A percentile compares a stretch with the other conserved stretches of the same genome.
These are phyloP conservation scores for Galagoides demidoff DNA, from an alignment of 2,797 vertebrate genomes.

Conservation along the genomic window DNA sequence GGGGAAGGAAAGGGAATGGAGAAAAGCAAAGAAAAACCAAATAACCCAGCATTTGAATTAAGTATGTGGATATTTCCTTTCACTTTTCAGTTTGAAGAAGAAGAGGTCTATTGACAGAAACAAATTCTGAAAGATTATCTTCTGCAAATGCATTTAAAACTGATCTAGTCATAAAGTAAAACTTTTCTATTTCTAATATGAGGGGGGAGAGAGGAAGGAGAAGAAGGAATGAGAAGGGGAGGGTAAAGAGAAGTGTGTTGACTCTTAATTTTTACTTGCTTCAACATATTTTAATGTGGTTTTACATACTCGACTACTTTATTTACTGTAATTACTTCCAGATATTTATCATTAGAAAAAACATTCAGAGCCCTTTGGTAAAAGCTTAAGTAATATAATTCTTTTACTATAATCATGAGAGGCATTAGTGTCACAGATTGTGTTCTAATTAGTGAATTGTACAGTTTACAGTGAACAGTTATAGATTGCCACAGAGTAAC, in stretches of 20 bases:
- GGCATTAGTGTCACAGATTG: not conserved
- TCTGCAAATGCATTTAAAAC: not conserved
- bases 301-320: slow-evolving; percentile 37
- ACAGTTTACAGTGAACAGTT: not conserved
- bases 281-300: not conserved
- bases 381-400: slow-evolving; percentile 65
- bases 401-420: slow-evolving; percentile 47
- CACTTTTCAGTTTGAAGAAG: not conserved
- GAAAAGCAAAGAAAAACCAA: not conserved
- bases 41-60: not conserved
- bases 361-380: not conserved
- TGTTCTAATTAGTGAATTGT: not conserved
- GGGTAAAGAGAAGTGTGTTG: too few relatives aligned
- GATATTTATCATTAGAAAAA: slow-evolving; percentile 57
- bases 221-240: not conserved
- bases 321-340: slow-evolving; percentile 37
- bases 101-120: not conserved
- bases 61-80: not conserved
- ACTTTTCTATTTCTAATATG: not conserved
- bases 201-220: too few relatives aligned
- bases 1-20: too few relatives aligned
- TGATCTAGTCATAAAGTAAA: not conserved
- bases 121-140: not conserved
- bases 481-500: too few relatives aligned
- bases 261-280: slow-evolving; percentile 20